Percentiles rank a stretch among this genome's conserved stretches.
These are phyloP conservation scores for Agapornis canus DNA, from an alignment of 2,797 vertebrate genomes.

Conservation along the genomic window DNA sequence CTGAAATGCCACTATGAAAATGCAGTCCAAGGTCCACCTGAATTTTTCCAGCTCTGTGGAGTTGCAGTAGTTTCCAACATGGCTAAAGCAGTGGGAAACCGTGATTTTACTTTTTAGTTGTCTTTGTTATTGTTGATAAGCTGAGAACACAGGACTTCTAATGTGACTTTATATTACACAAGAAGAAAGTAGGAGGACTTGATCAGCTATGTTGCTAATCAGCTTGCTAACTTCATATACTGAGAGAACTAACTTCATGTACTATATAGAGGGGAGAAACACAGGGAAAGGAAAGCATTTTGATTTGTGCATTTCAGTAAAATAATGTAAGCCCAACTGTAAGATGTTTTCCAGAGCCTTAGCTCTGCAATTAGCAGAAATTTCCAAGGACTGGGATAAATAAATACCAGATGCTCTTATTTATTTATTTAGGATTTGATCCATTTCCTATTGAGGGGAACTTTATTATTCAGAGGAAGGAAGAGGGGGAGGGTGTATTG, in stretches of 20 bases:
- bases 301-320: neutral
- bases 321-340: neutral
- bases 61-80: neutral
- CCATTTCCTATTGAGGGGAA: neutral
- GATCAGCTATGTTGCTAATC: neutral
- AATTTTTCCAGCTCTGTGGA: neutral
- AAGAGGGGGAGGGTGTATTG: neutral
- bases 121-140: neutral
- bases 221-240: neutral
- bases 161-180: neutral
- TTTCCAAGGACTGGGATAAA: conserved; percentile 14
- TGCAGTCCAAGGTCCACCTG: neutral
- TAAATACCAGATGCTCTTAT: conserved; percentile 17
- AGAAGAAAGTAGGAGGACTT: neutral
- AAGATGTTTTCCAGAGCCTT: conserved; percentile 19
- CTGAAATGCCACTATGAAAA: neutral
- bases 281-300: neutral
- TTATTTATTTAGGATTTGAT: conserved; percentile 43
- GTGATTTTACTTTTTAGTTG: neutral
- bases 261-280: neutral
- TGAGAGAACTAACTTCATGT: neutral
- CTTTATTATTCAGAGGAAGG: conserved; percentile 17
- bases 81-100: neutral
- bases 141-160: neutral
- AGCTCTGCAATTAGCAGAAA: conserved; percentile 9